phyloP scores from a whole-genome alignment of 1,140 invertebrate genomes.

The Zaprionus nigranus region DNA sequence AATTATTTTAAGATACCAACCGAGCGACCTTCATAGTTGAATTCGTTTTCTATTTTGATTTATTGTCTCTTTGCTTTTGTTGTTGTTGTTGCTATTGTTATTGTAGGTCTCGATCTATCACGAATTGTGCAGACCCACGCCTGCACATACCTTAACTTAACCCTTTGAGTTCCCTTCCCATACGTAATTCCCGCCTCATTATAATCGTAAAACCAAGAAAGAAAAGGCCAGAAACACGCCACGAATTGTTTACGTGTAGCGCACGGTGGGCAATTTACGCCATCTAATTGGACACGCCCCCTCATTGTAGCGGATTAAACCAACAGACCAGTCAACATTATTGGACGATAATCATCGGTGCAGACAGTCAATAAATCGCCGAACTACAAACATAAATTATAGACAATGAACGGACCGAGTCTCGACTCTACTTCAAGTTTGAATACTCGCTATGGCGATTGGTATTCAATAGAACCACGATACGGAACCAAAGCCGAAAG shows the following conservation, averaged over 20 bases:
- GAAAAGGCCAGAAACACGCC: slow-evolving; percentile 1
- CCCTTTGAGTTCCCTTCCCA: slow-evolving; percentile 9
- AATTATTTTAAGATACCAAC: slow-evolving; percentile 74
- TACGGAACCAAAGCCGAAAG: slow-evolving; percentile 6
- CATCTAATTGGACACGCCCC: slow-evolving; percentile 50
- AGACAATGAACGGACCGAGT: slow-evolving; percentile 3
- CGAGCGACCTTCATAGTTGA: slow-evolving; percentile 66
- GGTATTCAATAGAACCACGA: slow-evolving; percentile 28
- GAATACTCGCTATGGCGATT: slow-evolving; percentile 1
- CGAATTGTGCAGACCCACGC: slow-evolving; percentile 2
- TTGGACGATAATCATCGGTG: slow-evolving; percentile 35
- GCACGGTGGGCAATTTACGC: slow-evolving; percentile 36
- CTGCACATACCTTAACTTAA: background rate
- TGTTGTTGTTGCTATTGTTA: slow-evolving; percentile 14
- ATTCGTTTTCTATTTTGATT: slow-evolving; percentile 43
- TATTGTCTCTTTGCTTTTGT: slow-evolving; percentile 8
- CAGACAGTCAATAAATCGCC: slow-evolving; percentile 18
- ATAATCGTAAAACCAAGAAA: background rate
- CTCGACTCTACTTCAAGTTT: background rate
- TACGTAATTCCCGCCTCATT: slow-evolving; percentile 1
- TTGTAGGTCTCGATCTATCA: slow-evolving; percentile 4
- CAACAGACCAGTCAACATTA: slow-evolving; percentile 22
- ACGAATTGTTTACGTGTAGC: slow-evolving; percentile 42
- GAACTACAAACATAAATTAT: slow-evolving; percentile 39
- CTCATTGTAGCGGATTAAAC: slow-evolving; percentile 16